Conservation (phyloP, 2,888 invertebrate genomes). For the Dryobotodes eremita region DNA sequence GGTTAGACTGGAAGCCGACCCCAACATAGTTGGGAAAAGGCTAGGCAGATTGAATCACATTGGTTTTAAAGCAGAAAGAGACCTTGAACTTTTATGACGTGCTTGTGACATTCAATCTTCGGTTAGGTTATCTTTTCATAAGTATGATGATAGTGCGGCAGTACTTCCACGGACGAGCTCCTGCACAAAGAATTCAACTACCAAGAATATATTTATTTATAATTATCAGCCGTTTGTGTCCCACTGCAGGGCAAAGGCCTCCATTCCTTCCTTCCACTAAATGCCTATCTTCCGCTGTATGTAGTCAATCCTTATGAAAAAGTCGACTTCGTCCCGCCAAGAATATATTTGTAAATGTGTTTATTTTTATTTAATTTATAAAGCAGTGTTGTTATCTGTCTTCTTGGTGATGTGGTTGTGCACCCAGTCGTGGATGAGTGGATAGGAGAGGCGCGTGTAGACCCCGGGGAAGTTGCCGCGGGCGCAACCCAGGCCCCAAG, state of each 20-base stretch:
- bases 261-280: not conserved
- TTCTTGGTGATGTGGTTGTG: slow-evolving; percentile 76
- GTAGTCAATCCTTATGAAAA: not conserved
- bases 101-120: not conserved
- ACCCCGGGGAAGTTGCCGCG: slow-evolving; percentile 89
- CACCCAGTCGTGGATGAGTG: slow-evolving; percentile 85
- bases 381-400: slow-evolving; percentile 61
- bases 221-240: not conserved
- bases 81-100: not conserved
- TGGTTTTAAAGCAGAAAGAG: not conserved
- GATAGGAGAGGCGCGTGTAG: slow-evolving; percentile 84
- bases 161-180: too few species aligned
- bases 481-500: slow-evolving; percentile 89
- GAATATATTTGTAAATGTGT: not conserved
- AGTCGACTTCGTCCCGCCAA: not conserved
- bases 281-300: not conserved
- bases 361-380: slow-evolving; percentile 43
- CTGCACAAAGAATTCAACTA: not conserved
- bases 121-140: not conserved
- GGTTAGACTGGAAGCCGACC: too few species aligned
- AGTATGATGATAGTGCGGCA: not conserved
- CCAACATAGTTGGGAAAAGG: too few species aligned
- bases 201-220: not conserved
- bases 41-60: not conserved
- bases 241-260: not conserved